phyloP scores from a whole-genome alignment of 2,888 invertebrate genomes.

The Orchesellides sinensis region DNA sequence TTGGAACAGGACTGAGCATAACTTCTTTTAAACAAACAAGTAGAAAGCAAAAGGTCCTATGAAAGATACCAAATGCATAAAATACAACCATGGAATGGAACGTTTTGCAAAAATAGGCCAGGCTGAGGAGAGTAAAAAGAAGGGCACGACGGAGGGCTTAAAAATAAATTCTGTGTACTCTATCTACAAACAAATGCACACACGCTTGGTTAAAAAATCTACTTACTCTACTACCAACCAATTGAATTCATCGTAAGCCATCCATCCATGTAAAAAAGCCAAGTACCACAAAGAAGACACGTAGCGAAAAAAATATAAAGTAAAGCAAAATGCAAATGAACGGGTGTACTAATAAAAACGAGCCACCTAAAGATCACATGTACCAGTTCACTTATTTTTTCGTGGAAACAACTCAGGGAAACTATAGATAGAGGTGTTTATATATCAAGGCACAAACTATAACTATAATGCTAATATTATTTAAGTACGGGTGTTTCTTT shows the following conservation, averaged over 20 bases:
- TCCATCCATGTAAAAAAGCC: conserved; percentile 35
- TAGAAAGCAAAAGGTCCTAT: conserved; percentile 36
- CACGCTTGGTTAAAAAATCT: neutral
- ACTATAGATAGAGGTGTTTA: conserved; percentile 28
- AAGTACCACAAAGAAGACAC: conserved; percentile 58
- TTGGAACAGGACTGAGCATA: neutral
- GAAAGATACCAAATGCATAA: conserved; percentile 47
- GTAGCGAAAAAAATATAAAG: conserved; percentile 24
- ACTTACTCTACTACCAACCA: conserved; percentile 40
- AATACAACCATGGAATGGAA: conserved; percentile 32
- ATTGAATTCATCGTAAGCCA: conserved; percentile 2
- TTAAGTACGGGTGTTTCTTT: conserved; percentile 16
- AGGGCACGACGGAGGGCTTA: conserved; percentile 68
- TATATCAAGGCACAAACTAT: conserved; percentile 9
- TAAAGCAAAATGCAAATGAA: conserved; percentile 52
- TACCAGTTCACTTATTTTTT: conserved; percentile 44
- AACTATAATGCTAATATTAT: neutral
- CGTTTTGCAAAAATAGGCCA: conserved; percentile 69
- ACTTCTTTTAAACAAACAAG: neutral
- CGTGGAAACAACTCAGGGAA: conserved; percentile 61
- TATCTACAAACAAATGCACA: conserved; percentile 6
- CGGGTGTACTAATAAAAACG: conserved; percentile 61
- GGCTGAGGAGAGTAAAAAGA: conserved; percentile 64
- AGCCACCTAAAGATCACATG: conserved; percentile 63
- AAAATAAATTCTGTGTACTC: conserved; percentile 67